Evolutionary conservation across 2,113 vertebrate genomes (phyloP).

Genomic region (Oreamnos americanus): DNA sequence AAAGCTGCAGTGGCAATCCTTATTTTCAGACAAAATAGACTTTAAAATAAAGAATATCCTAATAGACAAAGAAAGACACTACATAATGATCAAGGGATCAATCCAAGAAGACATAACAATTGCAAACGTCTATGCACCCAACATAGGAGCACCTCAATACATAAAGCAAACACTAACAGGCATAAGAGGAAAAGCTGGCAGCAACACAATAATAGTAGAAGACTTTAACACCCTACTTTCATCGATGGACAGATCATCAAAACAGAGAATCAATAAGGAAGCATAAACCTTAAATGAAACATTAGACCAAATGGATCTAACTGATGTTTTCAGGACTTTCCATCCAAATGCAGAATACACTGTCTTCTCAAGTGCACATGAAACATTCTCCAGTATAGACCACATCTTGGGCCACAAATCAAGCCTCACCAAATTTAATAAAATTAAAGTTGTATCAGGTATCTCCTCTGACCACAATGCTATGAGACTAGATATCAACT

Average conservation of each 20-base stretch:
- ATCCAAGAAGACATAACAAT: not conserved
- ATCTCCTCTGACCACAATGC: not conserved
- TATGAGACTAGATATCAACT: not conserved
- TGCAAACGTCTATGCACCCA: not conserved
- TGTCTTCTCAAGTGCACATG: not conserved
- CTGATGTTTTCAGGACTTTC: not conserved
- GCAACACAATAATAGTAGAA: not conserved
- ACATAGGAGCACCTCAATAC: not conserved
- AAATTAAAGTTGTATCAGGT: not conserved
- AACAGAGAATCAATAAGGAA: not conserved
- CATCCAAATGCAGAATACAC: not conserved
- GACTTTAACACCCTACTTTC: not conserved
- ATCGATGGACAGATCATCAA: not conserved
- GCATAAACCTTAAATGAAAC: not conserved
- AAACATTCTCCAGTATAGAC: not conserved
- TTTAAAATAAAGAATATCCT: not conserved
- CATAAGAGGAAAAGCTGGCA: not conserved
- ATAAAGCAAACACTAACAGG: not conserved
- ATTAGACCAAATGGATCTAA: not conserved
- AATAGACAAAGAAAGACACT: not conserved
- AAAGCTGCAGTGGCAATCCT: not conserved
- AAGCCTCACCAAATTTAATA: not conserved
- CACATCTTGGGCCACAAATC: not conserved
- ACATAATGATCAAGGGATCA: not conserved
- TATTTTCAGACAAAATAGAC: not conserved